Conservation (phyloP, 2,888 invertebrate species). For the Mamestra brassicae region DNA sequence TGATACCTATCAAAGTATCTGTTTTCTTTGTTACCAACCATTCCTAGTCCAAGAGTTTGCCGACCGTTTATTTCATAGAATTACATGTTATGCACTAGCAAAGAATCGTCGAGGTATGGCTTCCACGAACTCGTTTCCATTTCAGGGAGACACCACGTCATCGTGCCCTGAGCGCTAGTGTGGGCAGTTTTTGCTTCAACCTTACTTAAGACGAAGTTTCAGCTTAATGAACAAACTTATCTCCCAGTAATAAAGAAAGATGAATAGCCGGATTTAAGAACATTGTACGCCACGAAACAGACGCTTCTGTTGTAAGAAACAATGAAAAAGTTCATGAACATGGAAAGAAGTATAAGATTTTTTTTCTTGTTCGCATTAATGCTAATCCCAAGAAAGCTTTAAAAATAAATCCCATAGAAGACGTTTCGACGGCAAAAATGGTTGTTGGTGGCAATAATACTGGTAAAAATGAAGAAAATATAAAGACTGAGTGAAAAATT, state of each 20-base stretch:
- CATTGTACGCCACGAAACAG: slow-evolving; percentile 29
- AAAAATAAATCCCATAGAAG: slow-evolving; percentile 8
- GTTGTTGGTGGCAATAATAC: slow-evolving; percentile 1
- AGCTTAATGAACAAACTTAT: slow-evolving; percentile 57
- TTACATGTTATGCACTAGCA: slow-evolving; percentile 61
- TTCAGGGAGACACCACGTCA: slow-evolving; percentile 73
- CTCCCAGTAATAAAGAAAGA: slow-evolving; percentile 43
- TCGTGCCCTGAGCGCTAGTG: slow-evolving; percentile 61
- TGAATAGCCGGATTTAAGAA: slow-evolving; percentile 42
- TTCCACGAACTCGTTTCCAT: slow-evolving; percentile 70
- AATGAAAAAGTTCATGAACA: slow-evolving; percentile 44
- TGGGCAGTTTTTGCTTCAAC: slow-evolving; percentile 66
- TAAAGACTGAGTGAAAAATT: slow-evolving; percentile 36
- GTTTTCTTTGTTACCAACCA: slow-evolving; percentile 46
- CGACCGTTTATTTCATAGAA: slow-evolving; percentile 62
- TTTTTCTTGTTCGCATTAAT: slow-evolving; percentile 17
- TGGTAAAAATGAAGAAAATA: slow-evolving; percentile 14
- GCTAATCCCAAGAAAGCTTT: slow-evolving; percentile 11
- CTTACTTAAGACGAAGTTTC: slow-evolving; percentile 70
- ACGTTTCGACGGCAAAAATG: slow-evolving; percentile 10
- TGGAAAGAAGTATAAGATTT: slow-evolving; percentile 9
- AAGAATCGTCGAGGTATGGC: slow-evolving; percentile 63
- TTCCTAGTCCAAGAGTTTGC: slow-evolving; percentile 30
- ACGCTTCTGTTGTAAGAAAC: slow-evolving; percentile 31
- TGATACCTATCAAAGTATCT: slow-evolving; percentile 8